Evolutionary conservation across 2,888 invertebrate genomes (phyloP).

Genomic region (Coleophora flavipennella): DNA sequence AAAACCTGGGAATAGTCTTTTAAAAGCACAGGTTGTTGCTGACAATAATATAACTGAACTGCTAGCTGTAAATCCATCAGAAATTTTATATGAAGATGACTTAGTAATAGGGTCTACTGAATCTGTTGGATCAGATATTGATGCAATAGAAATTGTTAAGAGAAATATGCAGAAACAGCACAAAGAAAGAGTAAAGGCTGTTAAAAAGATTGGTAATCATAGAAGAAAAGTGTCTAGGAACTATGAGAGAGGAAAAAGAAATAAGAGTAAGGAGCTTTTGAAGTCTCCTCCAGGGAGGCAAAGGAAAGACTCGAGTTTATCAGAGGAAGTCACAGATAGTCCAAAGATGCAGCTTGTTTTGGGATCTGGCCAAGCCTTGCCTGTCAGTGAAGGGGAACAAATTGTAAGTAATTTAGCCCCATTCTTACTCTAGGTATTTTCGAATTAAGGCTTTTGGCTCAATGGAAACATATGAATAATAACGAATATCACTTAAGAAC

Average conservation of each 20-base stretch:
- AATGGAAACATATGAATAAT: too few species aligned
- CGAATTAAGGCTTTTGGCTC: too few species aligned
- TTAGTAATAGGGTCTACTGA: slow-evolving; percentile 49
- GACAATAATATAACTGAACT: slow-evolving; percentile 18
- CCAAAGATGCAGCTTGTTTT: slow-evolving; percentile 65
- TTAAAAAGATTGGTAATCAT: slow-evolving; percentile 55
- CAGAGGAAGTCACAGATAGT: slow-evolving; percentile 51
- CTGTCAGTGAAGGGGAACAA: slow-evolving; percentile 74
- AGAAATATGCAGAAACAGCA: slow-evolving; percentile 34
- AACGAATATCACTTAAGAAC: too few species aligned
- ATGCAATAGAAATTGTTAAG: slow-evolving; percentile 33
- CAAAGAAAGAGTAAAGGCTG: slow-evolving; percentile 35
- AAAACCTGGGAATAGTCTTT: slow-evolving; percentile 28
- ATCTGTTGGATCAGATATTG: slow-evolving; percentile 41
- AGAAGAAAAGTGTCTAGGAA: slow-evolving; percentile 51
- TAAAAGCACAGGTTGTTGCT: slow-evolving; percentile 21
- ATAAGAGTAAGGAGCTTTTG: slow-evolving; percentile 37
- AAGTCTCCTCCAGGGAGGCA: slow-evolving; percentile 45
- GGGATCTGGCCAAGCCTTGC: slow-evolving; percentile 67
- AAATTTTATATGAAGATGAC: slow-evolving; percentile 55
- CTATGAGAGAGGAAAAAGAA: slow-evolving; percentile 35
- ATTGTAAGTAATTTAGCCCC: slow-evolving; percentile 46
- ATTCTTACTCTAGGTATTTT: too few species aligned
- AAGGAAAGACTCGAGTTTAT: slow-evolving; percentile 45
- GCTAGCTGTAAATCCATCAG: slow-evolving; percentile 32